Evolutionary conservation across 2,113 vertebrate genomes (phyloP).

Genomic region (Bolborhynchus lineola): DNA sequence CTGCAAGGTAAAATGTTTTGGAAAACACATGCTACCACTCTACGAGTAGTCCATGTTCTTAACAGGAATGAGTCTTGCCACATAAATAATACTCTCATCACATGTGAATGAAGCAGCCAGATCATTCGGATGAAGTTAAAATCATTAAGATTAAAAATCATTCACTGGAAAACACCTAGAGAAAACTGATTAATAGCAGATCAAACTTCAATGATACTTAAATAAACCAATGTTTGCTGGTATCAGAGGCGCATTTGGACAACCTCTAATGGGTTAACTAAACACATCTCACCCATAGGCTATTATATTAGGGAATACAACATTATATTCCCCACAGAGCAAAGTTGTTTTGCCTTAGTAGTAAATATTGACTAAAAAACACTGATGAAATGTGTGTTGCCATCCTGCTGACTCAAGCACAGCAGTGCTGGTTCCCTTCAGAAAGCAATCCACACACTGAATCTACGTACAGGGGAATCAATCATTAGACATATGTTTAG

Average conservation of each 20-base stretch:
- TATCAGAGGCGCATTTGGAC: not conserved
- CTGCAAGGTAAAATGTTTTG: not conserved
- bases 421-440: not conserved
- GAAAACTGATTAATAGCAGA: not conserved
- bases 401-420: not conserved
- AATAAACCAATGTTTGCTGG: not conserved
- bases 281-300: not conserved
- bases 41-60: not conserved
- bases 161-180: not conserved
- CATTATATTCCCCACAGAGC: not conserved
- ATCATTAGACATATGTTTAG: slow-evolving; percentile 33
- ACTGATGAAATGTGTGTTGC: not conserved
- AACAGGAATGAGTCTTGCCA: not conserved
- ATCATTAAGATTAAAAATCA: not conserved
- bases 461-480: not conserved
- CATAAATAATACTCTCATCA: not conserved
- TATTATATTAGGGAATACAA: not conserved
- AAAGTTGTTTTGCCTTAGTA: slow-evolving; percentile 6
- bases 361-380: slow-evolving; percentile 37
- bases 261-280: not conserved
- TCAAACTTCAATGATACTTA: not conserved
- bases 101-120: fast-evolving
- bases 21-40: not conserved
- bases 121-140: not conserved
- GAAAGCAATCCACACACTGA: not conserved